Evolutionary conservation across 2,888 invertebrate species (phyloP).

Genomic region (Lasioglossum vierecki): DNA sequence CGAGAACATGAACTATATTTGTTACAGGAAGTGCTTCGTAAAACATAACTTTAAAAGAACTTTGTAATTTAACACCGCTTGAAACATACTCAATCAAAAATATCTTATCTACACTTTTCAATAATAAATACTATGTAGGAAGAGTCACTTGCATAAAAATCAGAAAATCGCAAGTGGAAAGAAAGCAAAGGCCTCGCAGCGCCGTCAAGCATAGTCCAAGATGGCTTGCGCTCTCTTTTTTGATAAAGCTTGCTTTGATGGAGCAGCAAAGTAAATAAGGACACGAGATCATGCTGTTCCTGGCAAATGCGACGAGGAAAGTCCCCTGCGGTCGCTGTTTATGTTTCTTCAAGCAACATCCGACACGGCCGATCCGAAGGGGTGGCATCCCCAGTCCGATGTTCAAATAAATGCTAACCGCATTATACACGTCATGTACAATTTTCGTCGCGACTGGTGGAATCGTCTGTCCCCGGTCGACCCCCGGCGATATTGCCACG

Average conservation of each 20-base stretch:
- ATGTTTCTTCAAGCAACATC: slow-evolving; percentile 48
- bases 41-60: background rate
- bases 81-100: background rate
- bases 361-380: slow-evolving; percentile 34
- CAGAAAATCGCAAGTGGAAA: background rate
- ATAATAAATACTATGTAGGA: background rate
- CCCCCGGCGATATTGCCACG: slow-evolving; percentile 57
- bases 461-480: slow-evolving; percentile 44
- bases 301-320: background rate
- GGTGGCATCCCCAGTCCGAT: slow-evolving; percentile 52
- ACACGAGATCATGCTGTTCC: slow-evolving; percentile 46
- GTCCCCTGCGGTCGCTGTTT: slow-evolving; percentile 54
- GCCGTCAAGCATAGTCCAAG: background rate
- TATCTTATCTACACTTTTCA: background rate
- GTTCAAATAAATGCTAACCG: slow-evolving; percentile 71
- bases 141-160: background rate
- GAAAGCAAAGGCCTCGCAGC: background rate
- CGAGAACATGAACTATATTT: background rate
- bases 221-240: background rate
- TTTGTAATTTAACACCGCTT: no score
- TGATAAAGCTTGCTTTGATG: background rate
- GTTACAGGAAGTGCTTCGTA: background rate
- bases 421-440: slow-evolving; percentile 65
- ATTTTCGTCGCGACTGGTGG: slow-evolving; percentile 62
- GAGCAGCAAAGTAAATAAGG: slow-evolving; percentile 28